These are phyloP conservation scores for Rhea americana DNA, from an alignment of 2,113 vertebrate genomes.

Conservation along the genomic window DNA sequence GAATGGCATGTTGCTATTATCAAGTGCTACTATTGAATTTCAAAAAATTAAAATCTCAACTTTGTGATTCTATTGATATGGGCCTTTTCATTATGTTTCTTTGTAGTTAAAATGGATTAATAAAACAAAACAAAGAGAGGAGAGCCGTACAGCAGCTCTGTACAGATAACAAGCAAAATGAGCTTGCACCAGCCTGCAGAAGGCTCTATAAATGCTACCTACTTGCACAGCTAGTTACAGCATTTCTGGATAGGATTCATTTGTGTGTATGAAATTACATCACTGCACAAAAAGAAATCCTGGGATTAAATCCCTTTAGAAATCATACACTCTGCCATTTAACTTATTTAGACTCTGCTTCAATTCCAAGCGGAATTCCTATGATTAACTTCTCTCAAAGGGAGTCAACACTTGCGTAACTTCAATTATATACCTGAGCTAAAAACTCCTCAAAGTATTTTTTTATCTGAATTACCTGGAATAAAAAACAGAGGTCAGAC, in stretches of 20 bases:
- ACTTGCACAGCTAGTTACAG: not conserved
- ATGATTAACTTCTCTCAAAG: not conserved
- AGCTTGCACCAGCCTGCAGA: not conserved
- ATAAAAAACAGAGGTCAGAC: not conserved
- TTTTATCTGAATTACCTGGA: not conserved
- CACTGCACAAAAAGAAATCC: not conserved
- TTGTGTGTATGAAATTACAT: not conserved
- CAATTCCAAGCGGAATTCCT: not conserved
- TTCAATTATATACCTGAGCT: not conserved
- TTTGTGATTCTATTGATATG: conserved; percentile 5
- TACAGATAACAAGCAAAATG: not conserved
- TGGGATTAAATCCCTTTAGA: not conserved
- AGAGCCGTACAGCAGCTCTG: not conserved
- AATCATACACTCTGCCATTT: not conserved
- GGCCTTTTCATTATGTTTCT: conserved; percentile 17
- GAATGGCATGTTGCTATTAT: conserved; percentile 34
- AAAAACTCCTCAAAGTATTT: not conserved
- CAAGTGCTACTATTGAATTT: conserved; percentile 38
- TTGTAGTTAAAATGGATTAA: not conserved
- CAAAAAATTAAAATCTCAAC: conserved; percentile 60
- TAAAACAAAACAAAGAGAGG: conserved; percentile 7
- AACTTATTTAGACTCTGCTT: not conserved
- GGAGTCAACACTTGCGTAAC: not conserved
- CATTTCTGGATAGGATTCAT: not conserved
- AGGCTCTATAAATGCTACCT: not conserved